These are phyloP conservation scores for Cylindroiulus punctatus DNA, from an alignment of 2,888 invertebrate species.

Conservation along the genomic window DNA sequence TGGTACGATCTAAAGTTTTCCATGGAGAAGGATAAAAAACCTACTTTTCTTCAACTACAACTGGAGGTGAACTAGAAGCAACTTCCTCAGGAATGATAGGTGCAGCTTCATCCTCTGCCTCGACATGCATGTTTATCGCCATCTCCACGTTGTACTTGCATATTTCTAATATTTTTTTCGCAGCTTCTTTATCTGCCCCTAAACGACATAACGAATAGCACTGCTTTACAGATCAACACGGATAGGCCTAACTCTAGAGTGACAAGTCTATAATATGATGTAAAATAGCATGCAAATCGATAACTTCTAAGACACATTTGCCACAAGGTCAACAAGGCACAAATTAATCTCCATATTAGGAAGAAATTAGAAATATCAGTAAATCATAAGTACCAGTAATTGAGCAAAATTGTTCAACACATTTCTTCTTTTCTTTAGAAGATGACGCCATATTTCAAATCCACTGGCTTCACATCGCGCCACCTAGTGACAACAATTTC, in stretches of 20 bases:
- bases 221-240: not conserved
- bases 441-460: constrained; percentile 49
- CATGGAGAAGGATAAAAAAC: not conserved
- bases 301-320: not conserved
- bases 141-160: constrained; percentile 68
- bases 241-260: constrained; percentile 5
- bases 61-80: constrained; percentile 42
- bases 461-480: not conserved
- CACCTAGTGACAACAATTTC: not conserved
- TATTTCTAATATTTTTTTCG: constrained; percentile 66
- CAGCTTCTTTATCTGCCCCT: constrained; percentile 64
- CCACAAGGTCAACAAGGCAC: not conserved
- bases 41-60: constrained; percentile 30
- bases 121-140: constrained; percentile 69
- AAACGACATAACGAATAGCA: not conserved
- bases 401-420: constrained; percentile 39
- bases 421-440: constrained; percentile 48
- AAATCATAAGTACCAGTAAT: constrained; percentile 11
- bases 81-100: constrained; percentile 25
- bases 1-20: too few species aligned
- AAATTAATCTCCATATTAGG: not conserved
- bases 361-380: not conserved
- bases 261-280: not conserved
- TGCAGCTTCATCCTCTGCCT: constrained; percentile 60
- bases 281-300: not conserved